Evolutionary conservation across 2,888 invertebrate genomes (phyloP), one percentile per base, ranked within the genome.

Genomic region (Sarcophaga caerulescens): DNA sequence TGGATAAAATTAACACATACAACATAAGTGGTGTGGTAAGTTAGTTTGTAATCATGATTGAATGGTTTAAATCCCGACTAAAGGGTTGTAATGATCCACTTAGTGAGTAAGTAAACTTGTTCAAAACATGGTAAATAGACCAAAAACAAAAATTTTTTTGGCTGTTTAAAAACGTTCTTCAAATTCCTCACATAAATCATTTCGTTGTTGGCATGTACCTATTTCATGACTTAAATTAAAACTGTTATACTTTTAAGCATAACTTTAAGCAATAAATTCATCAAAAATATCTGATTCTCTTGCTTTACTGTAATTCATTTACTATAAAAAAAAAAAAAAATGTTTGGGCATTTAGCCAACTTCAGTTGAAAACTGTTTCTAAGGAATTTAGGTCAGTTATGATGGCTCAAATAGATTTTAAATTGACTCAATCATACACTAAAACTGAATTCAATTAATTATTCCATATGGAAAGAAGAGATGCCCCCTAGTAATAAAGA

Each of bases 321-420:
- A 52, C 12, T 4, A 52, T 14, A 47, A 14, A 35, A 59, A 14
- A 14, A 12, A 45, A n/a, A 45, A 12, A 35, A 63, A 17, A 4
- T 14, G 11, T 11, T 71, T 82, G 82, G 71, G 71, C 59, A 8
- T 66, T 52, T 35, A 77, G 65, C 82, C 82, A 82, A 82, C 12
- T 23, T 14, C 12, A 35, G 8, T 47, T 12, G 5, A 10, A 59
- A 10, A 52, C 12, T 52, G 45, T 62, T 11, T 6, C 57, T 17
- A 35, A 77, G 19, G 47, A 73, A 77, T 71, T 82, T 66, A 66
- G 66, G 82, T 68, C 77, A 82, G 35, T 71, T 76, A 35, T 52
- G 70, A 19, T 21, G n/a, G n/a, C 17, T n/a, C 21, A 57, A 47
- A 11, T 17, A 45, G 17, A 6, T 65, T 45, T 52, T 63, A 44